Evolutionary conservation across 2,797 vertebrate genomes (phyloP).

Genomic region (Triplophysa bombifrons): DNA sequence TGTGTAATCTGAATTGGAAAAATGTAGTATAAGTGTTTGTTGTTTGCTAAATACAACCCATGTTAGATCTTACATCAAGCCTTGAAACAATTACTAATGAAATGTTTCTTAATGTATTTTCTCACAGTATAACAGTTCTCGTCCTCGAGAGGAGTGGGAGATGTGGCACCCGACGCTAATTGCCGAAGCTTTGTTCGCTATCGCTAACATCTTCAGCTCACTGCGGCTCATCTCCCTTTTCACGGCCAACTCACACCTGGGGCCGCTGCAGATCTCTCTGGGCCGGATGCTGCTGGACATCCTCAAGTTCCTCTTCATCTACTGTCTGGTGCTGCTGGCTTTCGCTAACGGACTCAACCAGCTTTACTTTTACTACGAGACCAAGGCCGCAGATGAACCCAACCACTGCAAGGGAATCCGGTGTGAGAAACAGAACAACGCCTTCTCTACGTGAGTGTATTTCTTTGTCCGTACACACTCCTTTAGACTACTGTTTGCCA

Average conservation of each 20-base stretch:
- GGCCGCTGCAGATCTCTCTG: conserved; percentile 94
- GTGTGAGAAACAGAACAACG: conserved; percentile 97
- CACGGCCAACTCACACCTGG: conserved; percentile 96
- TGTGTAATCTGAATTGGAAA: too few species aligned
- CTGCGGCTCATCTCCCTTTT: conserved; percentile 95
- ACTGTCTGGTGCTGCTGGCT: conserved; percentile 94
- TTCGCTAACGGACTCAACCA: conserved; percentile 97
- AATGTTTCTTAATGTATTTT: conserved; percentile 51
- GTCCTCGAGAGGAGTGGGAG: conserved; percentile 94
- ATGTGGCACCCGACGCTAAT: conserved; percentile 98
- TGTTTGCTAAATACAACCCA: not conserved
- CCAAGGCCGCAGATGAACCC: conserved; percentile 91
- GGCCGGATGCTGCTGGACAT: conserved; percentile 97
- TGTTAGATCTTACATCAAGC: not conserved
- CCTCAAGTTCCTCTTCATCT: conserved; percentile 98
- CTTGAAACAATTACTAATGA: not conserved
- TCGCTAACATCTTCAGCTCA: conserved; percentile 97
- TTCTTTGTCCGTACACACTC: not conserved
- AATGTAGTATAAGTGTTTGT: too few species aligned
- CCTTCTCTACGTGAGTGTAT: conserved; percentile 94
- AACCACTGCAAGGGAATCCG: conserved; percentile 97
- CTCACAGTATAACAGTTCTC: conserved; percentile 90
- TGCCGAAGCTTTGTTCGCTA: conserved; percentile 95
- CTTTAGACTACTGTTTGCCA: not conserved
- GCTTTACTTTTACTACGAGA: conserved; percentile 98